phyloP scores from a whole-genome alignment of 2,797 vertebrate species.

The Mallotus villosus region DNA sequence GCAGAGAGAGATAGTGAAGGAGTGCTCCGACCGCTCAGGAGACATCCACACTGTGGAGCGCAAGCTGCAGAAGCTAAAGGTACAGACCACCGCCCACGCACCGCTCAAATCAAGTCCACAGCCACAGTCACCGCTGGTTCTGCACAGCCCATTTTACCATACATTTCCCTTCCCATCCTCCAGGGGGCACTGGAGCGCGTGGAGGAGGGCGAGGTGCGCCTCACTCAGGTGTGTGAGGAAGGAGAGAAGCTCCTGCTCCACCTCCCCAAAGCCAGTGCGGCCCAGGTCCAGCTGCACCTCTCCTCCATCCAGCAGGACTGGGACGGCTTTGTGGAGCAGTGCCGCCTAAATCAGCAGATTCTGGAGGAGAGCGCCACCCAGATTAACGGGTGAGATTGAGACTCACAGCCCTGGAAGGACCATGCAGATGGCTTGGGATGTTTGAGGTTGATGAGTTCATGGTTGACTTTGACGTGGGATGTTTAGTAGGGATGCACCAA shows the following conservation, averaged over 20 bases:
- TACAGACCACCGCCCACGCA: slow-evolving; percentile 40
- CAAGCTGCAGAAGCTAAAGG: slow-evolving; percentile 92
- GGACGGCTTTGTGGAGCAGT: slow-evolving; percentile 87
- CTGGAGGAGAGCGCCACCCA: slow-evolving; percentile 85
- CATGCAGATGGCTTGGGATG: not conserved
- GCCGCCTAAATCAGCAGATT: slow-evolving; percentile 85
- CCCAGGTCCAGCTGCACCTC: slow-evolving; percentile 88
- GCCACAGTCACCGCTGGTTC: too few species aligned
- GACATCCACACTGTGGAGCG: slow-evolving; percentile 87
- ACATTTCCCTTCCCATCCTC: not conserved
- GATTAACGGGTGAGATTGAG: slow-evolving; percentile 71
- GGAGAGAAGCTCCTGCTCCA: slow-evolving; percentile 87
- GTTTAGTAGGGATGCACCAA: too few species aligned
- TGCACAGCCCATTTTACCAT: not conserved
- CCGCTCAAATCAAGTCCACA: not conserved
- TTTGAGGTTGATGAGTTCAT: not conserved
- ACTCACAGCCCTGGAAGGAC: not conserved
- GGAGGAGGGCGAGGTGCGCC: slow-evolving; percentile 83
- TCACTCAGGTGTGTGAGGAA: slow-evolving; percentile 86
- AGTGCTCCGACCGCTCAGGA: slow-evolving; percentile 86
- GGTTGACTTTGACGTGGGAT: not conserved
- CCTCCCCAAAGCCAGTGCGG: slow-evolving; percentile 84
- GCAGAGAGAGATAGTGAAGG: slow-evolving; percentile 83
- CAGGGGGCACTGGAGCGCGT: slow-evolving; percentile 86
- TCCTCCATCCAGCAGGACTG: slow-evolving; percentile 89